phyloP scores from a whole-genome alignment of 2,113 vertebrate species.

The Hyla sarda region DNA sequence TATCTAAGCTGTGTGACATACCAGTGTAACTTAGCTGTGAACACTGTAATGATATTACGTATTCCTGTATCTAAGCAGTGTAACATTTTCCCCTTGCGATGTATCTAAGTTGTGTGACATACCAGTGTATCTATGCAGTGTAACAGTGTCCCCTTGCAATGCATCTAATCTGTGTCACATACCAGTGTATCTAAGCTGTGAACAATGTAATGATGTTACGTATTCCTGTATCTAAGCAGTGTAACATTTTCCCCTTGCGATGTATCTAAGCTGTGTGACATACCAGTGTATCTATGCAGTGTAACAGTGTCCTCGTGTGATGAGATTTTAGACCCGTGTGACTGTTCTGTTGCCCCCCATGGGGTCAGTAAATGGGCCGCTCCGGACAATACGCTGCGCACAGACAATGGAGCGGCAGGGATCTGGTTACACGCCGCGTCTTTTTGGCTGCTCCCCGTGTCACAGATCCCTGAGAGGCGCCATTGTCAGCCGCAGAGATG shows the following conservation, averaged over 20 bases:
- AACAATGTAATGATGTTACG: background rate
- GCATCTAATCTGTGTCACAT: too few relatives aligned
- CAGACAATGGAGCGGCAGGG: background rate
- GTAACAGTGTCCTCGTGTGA: background rate
- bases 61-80: too few relatives aligned
- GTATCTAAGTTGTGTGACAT: too few relatives aligned
- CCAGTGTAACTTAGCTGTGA: background rate
- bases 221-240: background rate
- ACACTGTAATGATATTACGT: background rate
- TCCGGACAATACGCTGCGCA: background rate
- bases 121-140: too few relatives aligned
- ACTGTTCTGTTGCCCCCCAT: background rate
- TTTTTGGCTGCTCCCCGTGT: background rate
- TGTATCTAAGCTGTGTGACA: background rate
- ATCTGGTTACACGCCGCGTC: background rate
- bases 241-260: background rate
- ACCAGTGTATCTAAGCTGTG: background rate
- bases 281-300: background rate
- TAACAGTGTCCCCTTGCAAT: background rate
- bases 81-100: too few relatives aligned
- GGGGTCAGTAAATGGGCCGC: background rate
- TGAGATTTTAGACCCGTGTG: background rate
- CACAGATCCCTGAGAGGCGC: constrained; percentile 20
- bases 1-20: background rate
- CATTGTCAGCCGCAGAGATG: background rate